Evolutionary conservation across 1,140 invertebrate species (phyloP), one percentile per base, ranked within the genome.

Genomic region (Holotrichia oblita): DNA sequence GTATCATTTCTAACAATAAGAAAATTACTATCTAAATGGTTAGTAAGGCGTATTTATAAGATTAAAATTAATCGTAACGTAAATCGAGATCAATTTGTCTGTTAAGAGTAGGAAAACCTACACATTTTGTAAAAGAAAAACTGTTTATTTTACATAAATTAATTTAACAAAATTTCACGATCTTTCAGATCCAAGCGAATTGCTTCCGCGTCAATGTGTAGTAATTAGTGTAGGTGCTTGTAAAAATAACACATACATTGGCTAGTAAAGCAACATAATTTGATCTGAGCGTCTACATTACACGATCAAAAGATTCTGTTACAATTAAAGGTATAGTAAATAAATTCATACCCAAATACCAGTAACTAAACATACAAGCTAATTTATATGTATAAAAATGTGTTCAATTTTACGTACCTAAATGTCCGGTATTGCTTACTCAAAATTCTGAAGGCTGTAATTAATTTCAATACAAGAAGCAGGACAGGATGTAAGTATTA

Each of bases 221-320:
- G 17, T 55, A 55, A 55, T 55, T 55, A 55, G 48, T n/a, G 48
- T 55, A n/a, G 48, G 48, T n/a, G 48, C 14, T 55, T 55, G 4
- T 55, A 55, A 55, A 55, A 55, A 55, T 55, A 55, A 55, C 14
- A 17, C 14, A 17, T 0, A 3, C 14, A n/a, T n/a, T 17, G 17
- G 48, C 14, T 1, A 14, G 12, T 17, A 55, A 55, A 55, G 14
- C 48, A 55, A 55, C 4, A 55, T 55, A 55, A n/a, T 55, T 55
- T 17, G 48, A 55, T 55, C 17, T 12, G 4, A n/a, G 4, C 14
- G 17, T n/a, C 0, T 55, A 55, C 0, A 6, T n/a, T 6, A n/a
- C 17, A 55, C 4, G 48, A 55, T 55, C 48, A 55, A 55, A 55
- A n/a, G 14, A 55, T n/a, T n/a, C 42, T 9, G 14, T 55, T 55